Base-by-base conservation (phyloP, 2,888 invertebrate genomes). In the Thereva nobilitata region DNA sequence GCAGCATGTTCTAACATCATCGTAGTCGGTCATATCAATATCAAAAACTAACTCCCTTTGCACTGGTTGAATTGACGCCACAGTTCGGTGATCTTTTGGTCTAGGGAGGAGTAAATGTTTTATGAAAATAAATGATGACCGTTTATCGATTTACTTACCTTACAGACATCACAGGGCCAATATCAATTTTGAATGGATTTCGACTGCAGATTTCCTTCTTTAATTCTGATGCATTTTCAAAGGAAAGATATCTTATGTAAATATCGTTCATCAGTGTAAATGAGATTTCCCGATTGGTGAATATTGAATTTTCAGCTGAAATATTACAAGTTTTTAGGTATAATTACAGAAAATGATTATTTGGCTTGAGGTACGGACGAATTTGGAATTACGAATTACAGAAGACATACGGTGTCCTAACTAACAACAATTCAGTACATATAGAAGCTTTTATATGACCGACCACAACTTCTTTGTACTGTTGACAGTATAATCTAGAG, bases 21-120 rank as follows among this genome's bases (percentile, higher is more conserved):
- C 98, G 80, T 99, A 99, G 82, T 99, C 99, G 42, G 98, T 97
- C 86, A 99, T 91, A 85, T 99, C 99, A 75, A 99, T 98, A 86
- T 99, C 99, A 82, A 99, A 95, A 0, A 99, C 95, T 9, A 99
- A 83, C 83, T 99, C 99, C 77, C 94, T 91, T 74, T 84, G 83
- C 4, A 82, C 73, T 0, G 84, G 83, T 8, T 72, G 71, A 71
- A 83, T 72, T 0, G 75, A 72, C 1, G 75, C 71, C 1, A 77
- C 72, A 10, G 74, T 73, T 1, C 79, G 78, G 68, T 80, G 77
- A 38, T 80, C 77, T 70, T 78, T 81, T 2, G 84, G 84, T 70
- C 78, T 76, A 53, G 47, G 71, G 49, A 38, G 42, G 5, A 2
- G 38, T 38, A 38, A 49, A 49, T 50, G 10, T 66, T 50, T n/a